phyloP scores from a whole-genome alignment of 2,113 vertebrate genomes.

The Eretmochelys imbricata region DNA sequence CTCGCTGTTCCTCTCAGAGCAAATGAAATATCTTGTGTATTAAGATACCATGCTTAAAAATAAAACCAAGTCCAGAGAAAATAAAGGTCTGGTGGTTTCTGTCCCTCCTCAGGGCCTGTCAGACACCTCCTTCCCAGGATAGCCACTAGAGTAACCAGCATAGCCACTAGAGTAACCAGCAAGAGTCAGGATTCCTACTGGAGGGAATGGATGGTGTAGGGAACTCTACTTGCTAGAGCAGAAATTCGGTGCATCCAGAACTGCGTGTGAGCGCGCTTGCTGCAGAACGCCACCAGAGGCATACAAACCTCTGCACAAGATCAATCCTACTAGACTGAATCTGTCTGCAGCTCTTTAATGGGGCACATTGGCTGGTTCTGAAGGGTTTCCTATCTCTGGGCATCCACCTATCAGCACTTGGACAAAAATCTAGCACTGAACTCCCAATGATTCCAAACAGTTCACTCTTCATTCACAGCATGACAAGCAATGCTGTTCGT shows the following conservation, averaged over 20 bases:
- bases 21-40: slow-evolving; percentile 41
- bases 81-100: slow-evolving; percentile 11
- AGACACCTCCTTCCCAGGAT: neutral
- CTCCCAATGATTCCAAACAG: neutral
- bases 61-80: slow-evolving; percentile 50
- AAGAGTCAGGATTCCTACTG: neutral
- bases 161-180: neutral
- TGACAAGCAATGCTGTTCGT: neutral
- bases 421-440: neutral
- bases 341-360: neutral
- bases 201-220: neutral
- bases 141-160: neutral
- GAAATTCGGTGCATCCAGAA: neutral
- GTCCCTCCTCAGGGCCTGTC: neutral
- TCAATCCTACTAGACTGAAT: neutral
- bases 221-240: neutral
- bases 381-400: neutral
- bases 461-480: neutral
- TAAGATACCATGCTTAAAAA: slow-evolving; percentile 40
- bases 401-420: neutral
- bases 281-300: neutral
- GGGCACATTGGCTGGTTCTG: fast-evolving
- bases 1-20: slow-evolving; percentile 37
- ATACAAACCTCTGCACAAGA: neutral
- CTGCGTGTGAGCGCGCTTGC: neutral